Percentiles rank a stretch among this genome's conserved stretches.
Conservation (phyloP, 2,888 invertebrate species). For the Andrena bucephala region DNA sequence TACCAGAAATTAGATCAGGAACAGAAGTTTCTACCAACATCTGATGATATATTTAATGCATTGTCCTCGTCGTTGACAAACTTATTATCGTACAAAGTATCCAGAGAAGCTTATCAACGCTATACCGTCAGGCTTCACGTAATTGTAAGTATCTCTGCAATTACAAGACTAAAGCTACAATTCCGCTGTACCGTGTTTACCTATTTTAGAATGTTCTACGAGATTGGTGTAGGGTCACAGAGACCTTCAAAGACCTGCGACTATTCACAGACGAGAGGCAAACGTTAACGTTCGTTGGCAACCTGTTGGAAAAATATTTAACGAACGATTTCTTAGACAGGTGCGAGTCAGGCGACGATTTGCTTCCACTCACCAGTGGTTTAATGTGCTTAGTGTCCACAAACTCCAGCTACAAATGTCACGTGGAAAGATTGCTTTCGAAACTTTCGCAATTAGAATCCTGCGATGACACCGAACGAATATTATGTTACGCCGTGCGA, state of each 20-base stretch:
- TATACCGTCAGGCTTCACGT: slow-evolving; percentile 77
- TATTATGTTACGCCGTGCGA: slow-evolving; percentile 65
- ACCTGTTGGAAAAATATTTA: slow-evolving; percentile 73
- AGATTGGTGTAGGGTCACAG: slow-evolving; percentile 73
- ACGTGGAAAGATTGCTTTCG: slow-evolving; percentile 70
- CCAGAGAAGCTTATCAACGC: slow-evolving; percentile 78
- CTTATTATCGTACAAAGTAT: slow-evolving; percentile 76
- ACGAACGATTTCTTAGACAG: slow-evolving; percentile 63
- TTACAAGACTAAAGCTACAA: not conserved
- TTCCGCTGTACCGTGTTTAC: slow-evolving; percentile 15
- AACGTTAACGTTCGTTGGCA: slow-evolving; percentile 60
- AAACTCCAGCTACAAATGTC: slow-evolving; percentile 57
- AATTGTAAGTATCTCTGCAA: slow-evolving; percentile 74
- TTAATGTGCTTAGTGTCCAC: slow-evolving; percentile 63
- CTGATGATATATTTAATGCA: slow-evolving; percentile 63
- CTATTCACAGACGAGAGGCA: slow-evolving; percentile 69
- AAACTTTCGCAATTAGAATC: slow-evolving; percentile 68
- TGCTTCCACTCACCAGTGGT: slow-evolving; percentile 70
- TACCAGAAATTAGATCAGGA: slow-evolving; percentile 51
- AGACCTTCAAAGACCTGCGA: slow-evolving; percentile 56
- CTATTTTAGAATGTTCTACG: slow-evolving; percentile 75
- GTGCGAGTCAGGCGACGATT: slow-evolving; percentile 58
- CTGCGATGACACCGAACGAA: slow-evolving; percentile 65
- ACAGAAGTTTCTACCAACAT: slow-evolving; percentile 69
- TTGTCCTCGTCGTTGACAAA: slow-evolving; percentile 74